Base-by-base conservation (phyloP, 2,888 invertebrate species). In the Venusia cambrica region DNA sequence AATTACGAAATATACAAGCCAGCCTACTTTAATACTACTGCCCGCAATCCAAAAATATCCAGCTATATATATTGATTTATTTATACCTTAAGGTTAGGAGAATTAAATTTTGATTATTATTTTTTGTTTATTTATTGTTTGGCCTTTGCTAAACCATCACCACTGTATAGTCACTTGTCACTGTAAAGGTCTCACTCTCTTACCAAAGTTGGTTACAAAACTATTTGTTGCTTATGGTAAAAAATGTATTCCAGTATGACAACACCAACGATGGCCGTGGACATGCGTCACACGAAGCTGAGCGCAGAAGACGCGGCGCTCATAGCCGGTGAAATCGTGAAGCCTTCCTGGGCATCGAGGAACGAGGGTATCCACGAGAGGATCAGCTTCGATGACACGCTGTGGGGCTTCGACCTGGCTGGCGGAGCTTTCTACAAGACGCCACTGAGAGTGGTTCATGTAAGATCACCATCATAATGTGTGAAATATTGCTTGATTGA, bases 361-460 rank as follows among this genome's bases (percentile, higher is more conserved):
- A 83, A 83, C 38, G 83, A 80, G 51, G 81, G 81, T 25, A 78
- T 83, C 50, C 81, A 83, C 47, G 83, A 83, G 54, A 64, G 78
- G 24, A 65, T 83, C 60, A 81, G 73, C 67, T 83, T 83, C 15
- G 80, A 79, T 33, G 83, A 83, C 51, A 54, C 72, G 25, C 74
- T 81, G 14, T 83, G 83, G 81, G 83, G 81, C 8, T 83, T 83
- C 34, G 74, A 81, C 16, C 54, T 83, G n/a, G 80, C 79, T n/a
- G 83, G 83, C 1, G 81, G 83, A 0, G 34, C 59, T 1, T 77
- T 52, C 38, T 83, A 81, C 34, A 69, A 74, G 17, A 79, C 79
- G 0, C 81, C 80, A 0, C 45, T 83, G 14, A 69, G 77, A 29
- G 74, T 83, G 17, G 77, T 73, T 17, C 55, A 41, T 39, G 83